Base-by-base conservation (phyloP, 2,888 invertebrate species). In the Meloe dianella region DNA sequence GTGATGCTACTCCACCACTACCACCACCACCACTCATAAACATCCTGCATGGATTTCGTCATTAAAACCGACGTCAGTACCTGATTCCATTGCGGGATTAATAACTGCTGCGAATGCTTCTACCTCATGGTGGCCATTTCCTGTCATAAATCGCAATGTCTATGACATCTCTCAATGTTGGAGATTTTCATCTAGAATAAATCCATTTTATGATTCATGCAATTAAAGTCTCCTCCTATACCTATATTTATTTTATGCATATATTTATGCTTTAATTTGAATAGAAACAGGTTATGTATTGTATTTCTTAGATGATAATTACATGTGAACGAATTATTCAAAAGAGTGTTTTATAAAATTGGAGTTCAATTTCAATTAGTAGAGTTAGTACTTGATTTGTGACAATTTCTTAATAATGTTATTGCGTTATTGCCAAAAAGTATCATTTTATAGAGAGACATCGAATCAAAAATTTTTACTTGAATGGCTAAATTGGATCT, bases 51-150 rank as follows among this genome's bases (percentile, higher is more conserved):
- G 67, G 74, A 76, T 76, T 76, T 73, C 69, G 74, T 75, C 78
- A 79, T 79, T 80, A 78, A 78, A 77, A 77, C 70, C 76, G 74
- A 76, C 77, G 79, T 78, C 80, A 78, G 71, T 79, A 79, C 79
- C 80, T 79, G 80, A 79, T 79, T 78, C 67, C 75, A 72, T 72
- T 73, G 70, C 73, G 72, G 75, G 79, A 79, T 79, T 79, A 80
- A 79, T 79, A 77, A 72, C 73, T 71, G 65, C 70, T 68, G 70
- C 69, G 66, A 66, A 69, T 71, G 71, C n/a, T 66, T 69, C 69
- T 73, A 77, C 75, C 75, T 76, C 71, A 70, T 71, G 75, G 72
- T 71, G 70, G 64, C 63, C 64, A 60, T 69, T 57, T 65, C 64
- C 67, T 30, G 60, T 54, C 56, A 69, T 67, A 63, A 69, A 69